A percentile compares a stretch with the other conserved stretches of the same genome.
phyloP scores from a whole-genome alignment of 2,797 vertebrate genomes.

The Ciconia nigra region DNA sequence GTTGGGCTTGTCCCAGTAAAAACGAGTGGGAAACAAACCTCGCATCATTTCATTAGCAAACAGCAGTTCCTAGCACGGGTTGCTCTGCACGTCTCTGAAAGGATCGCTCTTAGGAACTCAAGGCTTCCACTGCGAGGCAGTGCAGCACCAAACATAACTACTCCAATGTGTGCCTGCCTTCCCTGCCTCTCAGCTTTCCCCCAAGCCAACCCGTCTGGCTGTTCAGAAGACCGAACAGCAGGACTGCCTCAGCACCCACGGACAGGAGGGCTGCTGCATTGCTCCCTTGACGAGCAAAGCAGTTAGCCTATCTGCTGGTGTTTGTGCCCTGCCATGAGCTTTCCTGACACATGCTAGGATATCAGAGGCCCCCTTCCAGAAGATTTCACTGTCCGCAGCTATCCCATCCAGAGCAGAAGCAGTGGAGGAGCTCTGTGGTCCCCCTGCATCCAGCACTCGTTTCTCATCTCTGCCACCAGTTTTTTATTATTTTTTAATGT shows the following conservation, averaged over 20 bases:
- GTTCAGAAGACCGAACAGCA: neutral
- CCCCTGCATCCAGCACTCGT: neutral
- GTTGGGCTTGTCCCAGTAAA: neutral
- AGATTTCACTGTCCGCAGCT: neutral
- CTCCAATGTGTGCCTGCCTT: accelerated
- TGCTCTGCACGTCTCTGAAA: accelerated
- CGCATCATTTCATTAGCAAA: neutral
- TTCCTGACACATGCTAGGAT: neutral
- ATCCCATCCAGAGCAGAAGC: neutral
- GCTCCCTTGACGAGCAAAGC: neutral
- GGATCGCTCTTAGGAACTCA: neutral
- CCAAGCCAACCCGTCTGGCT: neutral
- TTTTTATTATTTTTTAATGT: neutral
- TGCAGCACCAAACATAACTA: neutral
- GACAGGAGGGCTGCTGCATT: neutral
- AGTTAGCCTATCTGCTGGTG: neutral
- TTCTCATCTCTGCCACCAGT: neutral
- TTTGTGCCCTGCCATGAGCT: neutral
- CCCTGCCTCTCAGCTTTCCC: neutral
- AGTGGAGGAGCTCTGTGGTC: neutral
- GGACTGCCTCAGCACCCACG: accelerated
- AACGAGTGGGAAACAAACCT: neutral
- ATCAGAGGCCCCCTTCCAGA: neutral
- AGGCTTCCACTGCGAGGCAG: conserved; percentile 23
- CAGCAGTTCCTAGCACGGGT: accelerated